Evolutionary conservation across 2,888 invertebrate genomes (phyloP), one percentile per base, ranked within the genome.

Genomic region (Ptychoptera contaminata): DNA sequence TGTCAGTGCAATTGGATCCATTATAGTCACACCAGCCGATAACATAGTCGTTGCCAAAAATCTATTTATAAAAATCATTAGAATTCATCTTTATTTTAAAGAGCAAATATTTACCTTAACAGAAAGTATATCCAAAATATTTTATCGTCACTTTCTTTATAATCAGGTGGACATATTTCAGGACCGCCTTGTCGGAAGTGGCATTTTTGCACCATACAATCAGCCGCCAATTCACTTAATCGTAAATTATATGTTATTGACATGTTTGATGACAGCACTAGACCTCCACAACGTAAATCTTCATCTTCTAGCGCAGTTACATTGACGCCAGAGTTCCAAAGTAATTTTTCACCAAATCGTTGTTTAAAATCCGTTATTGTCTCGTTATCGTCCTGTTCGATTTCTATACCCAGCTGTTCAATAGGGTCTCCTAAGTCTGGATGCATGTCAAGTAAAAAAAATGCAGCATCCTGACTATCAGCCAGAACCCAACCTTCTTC

Each of bases 1-100:
- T 10, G 82, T 83, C 49, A 90, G 67, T 1, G 87, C 84, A 49
- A 88, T 85, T 0, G 90, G 87, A 64, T 91, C 90, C 77, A 88
- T 79, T 45, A 91, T 81, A 10, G 85, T 85, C 1, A 87, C 82
- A n/a, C 84, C 82, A 29, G 86, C 86, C 6, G 82, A 79, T 57
- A 84, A 68, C 75, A 83, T 82, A 6, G 85, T 79, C 30, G 83
- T 85, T 1, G 82, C 87, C 54, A 86, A 67, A 52, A 90, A 80
- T 57, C 87, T 62, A 30, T 39, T 29, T 8, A 16, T 14, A 11
- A 42, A 16, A 30, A 6, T 32, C 2, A 32, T 11, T 11, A 8
- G 9, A 30, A 30, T 8, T 8, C 9, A 8, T 30, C 6, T 35
- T 35, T 11, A 14, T 12, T 12, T 12, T 12, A 36, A 12, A 5